These are phyloP conservation scores for Monopterus albus DNA, from an alignment of 2,113 vertebrate genomes.

Conservation along the genomic window DNA sequence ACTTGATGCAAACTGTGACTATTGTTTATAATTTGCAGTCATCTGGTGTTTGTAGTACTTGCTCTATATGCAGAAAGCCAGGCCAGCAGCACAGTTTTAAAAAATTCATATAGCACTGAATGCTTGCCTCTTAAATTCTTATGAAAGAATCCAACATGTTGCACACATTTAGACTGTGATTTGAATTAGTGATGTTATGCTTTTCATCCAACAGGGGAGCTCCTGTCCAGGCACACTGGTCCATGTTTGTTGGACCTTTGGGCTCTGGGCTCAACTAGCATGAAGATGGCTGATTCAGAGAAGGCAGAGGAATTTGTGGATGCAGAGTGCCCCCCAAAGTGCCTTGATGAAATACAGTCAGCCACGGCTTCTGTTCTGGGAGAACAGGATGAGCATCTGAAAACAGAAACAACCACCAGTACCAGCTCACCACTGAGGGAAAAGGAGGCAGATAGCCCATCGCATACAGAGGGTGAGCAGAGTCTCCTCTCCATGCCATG, in stretches of 20 bases:
- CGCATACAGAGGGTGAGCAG: conserved; percentile 83
- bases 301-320: conserved; percentile 90
- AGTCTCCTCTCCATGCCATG: conserved; percentile 93
- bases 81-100: too few relatives aligned
- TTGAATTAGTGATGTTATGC: background rate
- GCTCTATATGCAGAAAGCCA: too few relatives aligned
- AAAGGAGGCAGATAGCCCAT: conserved; percentile 77
- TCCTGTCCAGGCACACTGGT: conserved; percentile 69
- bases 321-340: conserved; percentile 86
- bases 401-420: conserved; percentile 83
- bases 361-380: conserved; percentile 74
- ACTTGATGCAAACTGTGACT: too few relatives aligned
- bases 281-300: conserved; percentile 96
- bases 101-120: background rate
- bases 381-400: conserved; percentile 84
- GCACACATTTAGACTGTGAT: background rate
- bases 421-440: conserved; percentile 82
- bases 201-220: conserved; percentile 67
- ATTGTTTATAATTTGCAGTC: too few relatives aligned
- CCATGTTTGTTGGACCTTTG: conserved; percentile 83
- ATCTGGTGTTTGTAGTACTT: too few relatives aligned
- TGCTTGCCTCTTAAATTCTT: background rate
- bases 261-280: conserved; percentile 84
- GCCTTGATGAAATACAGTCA: conserved; percentile 81
- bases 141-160: background rate